Evolutionary conservation across 2,888 invertebrate species (phyloP).

Genomic region (Trachelus tabidus): DNA sequence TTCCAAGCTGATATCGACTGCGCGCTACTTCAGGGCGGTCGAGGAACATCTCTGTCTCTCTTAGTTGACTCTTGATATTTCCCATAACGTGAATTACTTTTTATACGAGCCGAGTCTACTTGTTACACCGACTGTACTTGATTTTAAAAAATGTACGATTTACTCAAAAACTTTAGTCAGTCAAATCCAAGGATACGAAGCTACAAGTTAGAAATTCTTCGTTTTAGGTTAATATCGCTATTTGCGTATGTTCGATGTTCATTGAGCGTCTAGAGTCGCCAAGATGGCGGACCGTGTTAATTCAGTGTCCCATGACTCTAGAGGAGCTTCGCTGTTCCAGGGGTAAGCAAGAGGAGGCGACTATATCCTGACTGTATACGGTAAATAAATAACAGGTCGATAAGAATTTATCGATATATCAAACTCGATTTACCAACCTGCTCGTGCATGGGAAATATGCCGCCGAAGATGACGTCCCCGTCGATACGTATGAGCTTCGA

Average conservation of each 20-base stretch:
- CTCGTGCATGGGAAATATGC: constrained; percentile 78
- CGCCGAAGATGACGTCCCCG: constrained; percentile 77
- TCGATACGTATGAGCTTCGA: constrained; percentile 63
- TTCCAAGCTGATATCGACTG: not conserved
- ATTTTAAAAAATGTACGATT: too few species aligned
- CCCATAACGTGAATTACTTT: not conserved
- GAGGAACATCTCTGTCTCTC: not conserved
- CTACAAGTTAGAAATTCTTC: not conserved
- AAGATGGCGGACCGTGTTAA: not conserved
- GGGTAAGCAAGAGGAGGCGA: not conserved
- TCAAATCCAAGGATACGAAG: not conserved
- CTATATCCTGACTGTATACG: not conserved
- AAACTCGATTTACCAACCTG: constrained; percentile 53
- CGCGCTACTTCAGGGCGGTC: not conserved
- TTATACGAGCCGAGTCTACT: too few species aligned
- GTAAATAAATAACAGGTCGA: not conserved
- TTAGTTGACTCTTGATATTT: not conserved
- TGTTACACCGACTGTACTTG: too few species aligned
- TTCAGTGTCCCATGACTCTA: not conserved
- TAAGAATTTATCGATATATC: not conserved
- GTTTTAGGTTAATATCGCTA: too few species aligned
- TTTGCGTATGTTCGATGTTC: not conserved
- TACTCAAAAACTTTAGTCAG: too few species aligned
- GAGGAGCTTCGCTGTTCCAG: not conserved
- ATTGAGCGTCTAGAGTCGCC: not conserved